Conservation (phyloP, 64 coral and sea anemone genomes). For the Porites australiensis region DNA sequence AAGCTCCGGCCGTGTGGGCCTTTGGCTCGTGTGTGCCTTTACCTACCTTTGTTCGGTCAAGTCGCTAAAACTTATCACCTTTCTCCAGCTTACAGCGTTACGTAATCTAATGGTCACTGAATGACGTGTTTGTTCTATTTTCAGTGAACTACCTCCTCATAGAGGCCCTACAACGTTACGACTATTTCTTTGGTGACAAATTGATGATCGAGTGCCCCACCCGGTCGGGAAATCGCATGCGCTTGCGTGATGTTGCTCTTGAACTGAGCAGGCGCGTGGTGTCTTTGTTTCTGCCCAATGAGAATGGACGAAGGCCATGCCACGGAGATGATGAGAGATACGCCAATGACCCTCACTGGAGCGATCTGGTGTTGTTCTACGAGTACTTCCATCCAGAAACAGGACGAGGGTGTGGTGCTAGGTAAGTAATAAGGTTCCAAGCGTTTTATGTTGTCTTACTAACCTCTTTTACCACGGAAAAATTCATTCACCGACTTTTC, state of each 20-base stretch:
- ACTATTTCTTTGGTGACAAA: conserved; percentile 87
- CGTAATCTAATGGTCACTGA: too few relatives aligned
- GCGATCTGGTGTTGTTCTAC: conserved; percentile 97
- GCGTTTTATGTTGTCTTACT: background rate
- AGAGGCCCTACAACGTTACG: conserved; percentile 91
- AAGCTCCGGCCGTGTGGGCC: too few relatives aligned
- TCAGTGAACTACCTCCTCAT: conserved; percentile 88
- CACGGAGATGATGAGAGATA: conserved; percentile 89
- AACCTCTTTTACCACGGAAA: too few relatives aligned
- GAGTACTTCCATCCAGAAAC: conserved; percentile 97
- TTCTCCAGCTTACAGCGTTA: too few relatives aligned
- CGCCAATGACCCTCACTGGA: conserved; percentile 82
- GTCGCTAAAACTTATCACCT: too few relatives aligned
- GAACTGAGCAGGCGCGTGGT: conserved; percentile 88
- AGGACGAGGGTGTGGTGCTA: conserved; percentile 95
- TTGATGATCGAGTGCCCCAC: conserved; percentile 96
- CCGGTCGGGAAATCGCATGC: conserved; percentile 88
- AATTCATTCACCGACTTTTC: too few relatives aligned
- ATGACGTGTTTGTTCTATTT: background rate
- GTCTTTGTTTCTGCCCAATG: conserved; percentile 81
- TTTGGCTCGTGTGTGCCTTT: too few relatives aligned
- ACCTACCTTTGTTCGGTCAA: too few relatives aligned
- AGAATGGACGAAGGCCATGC: conserved; percentile 89
- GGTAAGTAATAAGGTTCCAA: conserved; percentile 40
- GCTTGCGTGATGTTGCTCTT: conserved; percentile 86